Percentiles rank a stretch among this genome's conserved stretches.
Conservation (phyloP, 2,888 invertebrate species). For the Xylota sylvarum region DNA sequence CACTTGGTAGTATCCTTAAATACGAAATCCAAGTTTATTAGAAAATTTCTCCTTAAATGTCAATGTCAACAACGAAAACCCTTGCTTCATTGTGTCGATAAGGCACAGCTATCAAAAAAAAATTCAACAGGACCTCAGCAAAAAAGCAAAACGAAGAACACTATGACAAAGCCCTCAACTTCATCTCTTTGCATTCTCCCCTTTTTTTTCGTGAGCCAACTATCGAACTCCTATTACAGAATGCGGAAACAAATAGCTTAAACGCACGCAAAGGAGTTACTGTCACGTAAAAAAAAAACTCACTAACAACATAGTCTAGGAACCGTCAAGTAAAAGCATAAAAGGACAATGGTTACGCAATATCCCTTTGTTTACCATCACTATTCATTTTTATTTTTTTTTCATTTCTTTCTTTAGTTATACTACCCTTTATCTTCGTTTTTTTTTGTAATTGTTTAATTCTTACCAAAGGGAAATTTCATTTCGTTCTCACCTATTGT, state of each 20-base stretch:
- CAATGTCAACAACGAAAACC: neutral
- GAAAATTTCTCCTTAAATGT: neutral
- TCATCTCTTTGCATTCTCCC: neutral
- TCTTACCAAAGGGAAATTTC: slow-evolving; percentile 37
- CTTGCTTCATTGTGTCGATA: neutral
- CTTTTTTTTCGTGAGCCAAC: neutral
- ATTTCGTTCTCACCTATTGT: slow-evolving; percentile 44
- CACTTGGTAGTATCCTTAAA: too few species aligned
- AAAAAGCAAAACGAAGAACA: neutral
- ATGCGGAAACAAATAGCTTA: neutral
- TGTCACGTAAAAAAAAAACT: neutral
- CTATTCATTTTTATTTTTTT: neutral
- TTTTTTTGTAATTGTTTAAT: slow-evolving; percentile 47
- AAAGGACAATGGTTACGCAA: slow-evolving; percentile 24
- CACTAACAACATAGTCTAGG: neutral
- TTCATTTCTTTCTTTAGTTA: neutral
- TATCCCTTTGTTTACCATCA: neutral
- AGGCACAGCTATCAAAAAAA: too few species aligned
- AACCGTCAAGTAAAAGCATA: neutral
- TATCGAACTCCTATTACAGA: neutral
- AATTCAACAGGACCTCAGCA: neutral
- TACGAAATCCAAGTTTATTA: too few species aligned
- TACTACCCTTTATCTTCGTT: slow-evolving; percentile 10
- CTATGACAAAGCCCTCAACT: neutral
- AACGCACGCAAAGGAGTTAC: slow-evolving; percentile 2